phyloP scores from a whole-genome alignment of 1,140 invertebrate genomes.

The Brachionus sp. region DNA sequence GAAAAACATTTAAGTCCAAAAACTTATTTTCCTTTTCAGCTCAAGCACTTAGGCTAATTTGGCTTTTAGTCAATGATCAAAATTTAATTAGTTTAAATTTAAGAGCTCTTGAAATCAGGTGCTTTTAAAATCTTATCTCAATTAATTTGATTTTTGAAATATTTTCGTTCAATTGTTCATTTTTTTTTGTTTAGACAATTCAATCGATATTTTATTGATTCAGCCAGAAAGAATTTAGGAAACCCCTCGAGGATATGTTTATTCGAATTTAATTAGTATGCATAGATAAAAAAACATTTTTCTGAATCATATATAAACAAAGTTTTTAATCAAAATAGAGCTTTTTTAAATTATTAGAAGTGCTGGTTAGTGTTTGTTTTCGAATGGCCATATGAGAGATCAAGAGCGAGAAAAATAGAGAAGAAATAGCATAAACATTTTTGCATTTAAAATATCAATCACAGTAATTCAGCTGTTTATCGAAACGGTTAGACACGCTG shows the following conservation, averaged over 20 bases:
- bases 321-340: not conserved
- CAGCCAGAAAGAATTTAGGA: not conserved
- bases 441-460: slow-evolving; percentile 26
- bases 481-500: not conserved
- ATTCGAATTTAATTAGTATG: not conserved
- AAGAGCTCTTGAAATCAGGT: not conserved
- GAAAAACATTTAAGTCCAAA: not conserved
- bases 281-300: slow-evolving; percentile 6
- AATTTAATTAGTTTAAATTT: not conserved
- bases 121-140: not conserved
- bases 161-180: not conserved
- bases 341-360: not conserved
- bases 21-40: not conserved
- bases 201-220: slow-evolving; percentile 5
- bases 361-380: not conserved
- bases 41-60: not conserved
- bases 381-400: not conserved
- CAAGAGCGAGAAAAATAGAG: not conserved
- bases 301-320: not conserved
- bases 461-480: slow-evolving; percentile 17
- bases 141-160: not conserved
- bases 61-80: not conserved
- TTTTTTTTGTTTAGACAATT: not conserved
- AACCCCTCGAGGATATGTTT: slow-evolving; percentile 14
- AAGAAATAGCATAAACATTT: not conserved